Evolutionary conservation across 2,888 invertebrate species (phyloP), one percentile per base, ranked within the genome.

Genomic region (Thereva unica): DNA sequence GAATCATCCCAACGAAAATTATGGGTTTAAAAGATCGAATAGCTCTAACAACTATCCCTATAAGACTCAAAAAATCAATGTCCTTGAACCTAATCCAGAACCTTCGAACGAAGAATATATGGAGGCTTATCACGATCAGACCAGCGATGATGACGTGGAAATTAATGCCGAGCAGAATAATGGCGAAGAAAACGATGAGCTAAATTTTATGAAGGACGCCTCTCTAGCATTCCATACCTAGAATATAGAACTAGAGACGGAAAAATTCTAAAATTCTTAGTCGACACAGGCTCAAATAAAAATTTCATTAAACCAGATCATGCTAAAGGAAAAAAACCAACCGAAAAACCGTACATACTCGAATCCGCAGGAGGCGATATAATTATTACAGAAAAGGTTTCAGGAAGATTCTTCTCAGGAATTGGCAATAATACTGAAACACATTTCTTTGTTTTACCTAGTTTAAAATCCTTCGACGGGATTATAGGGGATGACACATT

Each of bases 161-260:
- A 34, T 45, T 35, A 37, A 41, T 47, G 23, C 23, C 5, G 56
- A 55, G 23, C 34, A 35, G 35, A 42, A 63, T 1, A n/a, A 64
- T 7, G 10, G 41, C 23, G 63, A 61, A 9, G 50, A 55, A 54
- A 47, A 54, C 8, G 8, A 8, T 1, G 64, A 68, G 47, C 9
- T 63, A 63, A 68, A 68, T 68, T 67, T 67, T 64, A 59, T 50
- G 64, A 67, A 10, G 54, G 49, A 42, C 12, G 66, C 55, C 63
- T 66, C 57, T 67, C 67, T 53, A 61, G 69, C 67, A 50, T 65
- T 9, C 69, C 61, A 40, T 67, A 59, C 64, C 6, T 68, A 67
- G 52, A 68, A n/a, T 64, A 68, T 12, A 37, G 5, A 4, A 59
- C 45, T 4, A 57, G 50, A 50, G 34, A 59, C 7, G 38, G 54